Evolutionary conservation across 2,797 vertebrate genomes (phyloP).

Genomic region (Enteromius radiatus): DNA sequence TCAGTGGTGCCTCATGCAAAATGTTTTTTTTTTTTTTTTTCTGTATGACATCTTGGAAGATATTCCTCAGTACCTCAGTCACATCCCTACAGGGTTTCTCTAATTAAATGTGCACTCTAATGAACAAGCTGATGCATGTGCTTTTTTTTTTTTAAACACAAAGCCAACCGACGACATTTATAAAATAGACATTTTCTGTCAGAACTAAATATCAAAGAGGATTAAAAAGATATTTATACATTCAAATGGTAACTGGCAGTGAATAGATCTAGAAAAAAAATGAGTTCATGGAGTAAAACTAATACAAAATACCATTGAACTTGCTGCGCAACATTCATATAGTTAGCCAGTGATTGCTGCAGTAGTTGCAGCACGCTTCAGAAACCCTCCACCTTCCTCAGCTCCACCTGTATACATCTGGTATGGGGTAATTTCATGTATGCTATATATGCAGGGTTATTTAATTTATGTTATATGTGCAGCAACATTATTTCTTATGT

Average conservation of each 20-base stretch:
- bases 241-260: background rate
- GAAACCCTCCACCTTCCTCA: background rate
- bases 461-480: background rate
- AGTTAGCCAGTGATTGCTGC: background rate
- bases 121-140: conserved; percentile 47
- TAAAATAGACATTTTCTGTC: conserved; percentile 28
- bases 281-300: background rate
- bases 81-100: conserved; percentile 50
- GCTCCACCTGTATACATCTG: background rate
- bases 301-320: background rate
- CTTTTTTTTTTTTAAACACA: conserved; percentile 20
- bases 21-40: background rate
- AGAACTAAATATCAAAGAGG: background rate
- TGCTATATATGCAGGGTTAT: background rate
- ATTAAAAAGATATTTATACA: background rate
- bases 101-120: conserved; percentile 57
- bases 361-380: background rate
- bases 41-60: conserved; percentile 23
- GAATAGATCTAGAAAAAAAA: background rate
- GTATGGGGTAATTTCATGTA: background rate
- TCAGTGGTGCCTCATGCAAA: conserved; percentile 31
- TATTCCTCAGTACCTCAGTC: conserved; percentile 40
- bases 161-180: conserved; percentile 32
- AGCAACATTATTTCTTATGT: background rate
- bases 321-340: background rate